phyloP scores from a whole-genome alignment of 1,140 invertebrate genomes.

The Anagrus nilaparvatae region DNA sequence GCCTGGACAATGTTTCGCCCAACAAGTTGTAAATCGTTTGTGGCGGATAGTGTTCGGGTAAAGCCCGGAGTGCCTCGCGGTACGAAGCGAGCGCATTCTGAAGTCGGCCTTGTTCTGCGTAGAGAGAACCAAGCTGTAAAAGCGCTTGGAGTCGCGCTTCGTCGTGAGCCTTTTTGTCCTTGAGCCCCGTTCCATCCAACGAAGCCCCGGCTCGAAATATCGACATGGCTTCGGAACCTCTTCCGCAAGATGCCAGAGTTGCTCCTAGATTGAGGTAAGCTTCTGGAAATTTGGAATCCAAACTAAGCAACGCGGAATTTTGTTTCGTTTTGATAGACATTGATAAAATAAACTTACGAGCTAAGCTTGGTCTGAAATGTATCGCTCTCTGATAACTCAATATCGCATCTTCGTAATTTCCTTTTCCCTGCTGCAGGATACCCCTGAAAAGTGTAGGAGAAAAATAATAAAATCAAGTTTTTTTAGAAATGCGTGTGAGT shows the following conservation, averaged over 20 bases:
- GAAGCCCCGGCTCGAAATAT: constrained; percentile 71
- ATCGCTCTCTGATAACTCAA: constrained; percentile 88
- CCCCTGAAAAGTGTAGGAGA: constrained; percentile 56
- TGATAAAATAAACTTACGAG: constrained; percentile 90
- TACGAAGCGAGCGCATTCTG: constrained; percentile 82
- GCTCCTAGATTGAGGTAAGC: constrained; percentile 91
- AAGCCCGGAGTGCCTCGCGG: constrained; percentile 69
- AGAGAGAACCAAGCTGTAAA: constrained; percentile 81
- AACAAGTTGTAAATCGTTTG: constrained; percentile 80
- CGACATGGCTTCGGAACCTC: constrained; percentile 71
- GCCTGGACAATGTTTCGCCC: constrained; percentile 73
- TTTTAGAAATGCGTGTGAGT: too few relatives aligned
- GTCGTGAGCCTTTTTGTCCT: constrained; percentile 83
- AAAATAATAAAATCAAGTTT: constrained; percentile 6
- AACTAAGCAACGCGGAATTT: not conserved
- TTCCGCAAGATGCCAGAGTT: constrained; percentile 70
- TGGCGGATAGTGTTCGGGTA: constrained; percentile 72
- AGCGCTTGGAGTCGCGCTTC: constrained; percentile 81
- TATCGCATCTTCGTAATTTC: constrained; percentile 79
- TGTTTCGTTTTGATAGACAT: too few relatives aligned
- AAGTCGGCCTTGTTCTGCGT: constrained; percentile 75
- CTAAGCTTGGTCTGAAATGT: constrained; percentile 85
- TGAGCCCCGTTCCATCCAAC: constrained; percentile 75
- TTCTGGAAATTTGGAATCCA: constrained; percentile 54
- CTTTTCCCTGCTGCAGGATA: constrained; percentile 83